These are phyloP conservation scores for Tragulus kanchil DNA, from an alignment of 2,113 vertebrate species.

Conservation along the genomic window DNA sequence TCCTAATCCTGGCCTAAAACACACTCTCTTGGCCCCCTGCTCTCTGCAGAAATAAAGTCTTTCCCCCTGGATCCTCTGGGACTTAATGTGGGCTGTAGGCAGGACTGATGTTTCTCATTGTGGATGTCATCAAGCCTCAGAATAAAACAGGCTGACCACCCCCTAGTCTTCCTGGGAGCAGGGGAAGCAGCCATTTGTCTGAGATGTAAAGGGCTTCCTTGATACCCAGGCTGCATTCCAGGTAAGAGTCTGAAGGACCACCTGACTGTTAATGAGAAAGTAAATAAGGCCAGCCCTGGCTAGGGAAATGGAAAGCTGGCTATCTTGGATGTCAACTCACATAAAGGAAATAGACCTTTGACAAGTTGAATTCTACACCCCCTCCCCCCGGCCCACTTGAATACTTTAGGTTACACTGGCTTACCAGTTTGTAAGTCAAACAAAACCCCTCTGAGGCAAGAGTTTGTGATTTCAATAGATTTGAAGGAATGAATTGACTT, in stretches of 20 bases:
- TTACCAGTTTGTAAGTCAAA: conserved; percentile 53
- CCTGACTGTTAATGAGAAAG: neutral
- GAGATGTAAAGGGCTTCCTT: neutral
- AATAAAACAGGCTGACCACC: neutral
- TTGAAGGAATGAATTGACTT: conserved; percentile 11
- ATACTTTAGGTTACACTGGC: conserved; percentile 20
- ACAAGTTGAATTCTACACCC: neutral
- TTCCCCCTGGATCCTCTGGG: neutral
- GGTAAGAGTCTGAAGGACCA: neutral
- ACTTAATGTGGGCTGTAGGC: neutral
- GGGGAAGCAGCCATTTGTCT: neutral
- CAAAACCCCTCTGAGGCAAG: neutral
- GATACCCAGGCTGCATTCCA: neutral
- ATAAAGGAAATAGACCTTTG: conserved; percentile 33
- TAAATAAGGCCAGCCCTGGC: neutral
- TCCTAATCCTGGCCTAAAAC: conserved; percentile 23
- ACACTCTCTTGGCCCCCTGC: neutral
- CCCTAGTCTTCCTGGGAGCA: conserved; percentile 30
- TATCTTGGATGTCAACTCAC: neutral
- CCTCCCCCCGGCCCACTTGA: neutral
- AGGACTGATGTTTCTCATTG: neutral
- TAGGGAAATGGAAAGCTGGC: neutral
- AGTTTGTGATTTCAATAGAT: conserved; percentile 3
- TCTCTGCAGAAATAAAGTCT: conserved; percentile 2
- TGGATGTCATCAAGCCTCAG: conserved; percentile 24